Percentiles rank a stretch among this genome's conserved stretches.
Conservation (phyloP, 2,113 vertebrate genomes). For the Calonectris borealis region DNA sequence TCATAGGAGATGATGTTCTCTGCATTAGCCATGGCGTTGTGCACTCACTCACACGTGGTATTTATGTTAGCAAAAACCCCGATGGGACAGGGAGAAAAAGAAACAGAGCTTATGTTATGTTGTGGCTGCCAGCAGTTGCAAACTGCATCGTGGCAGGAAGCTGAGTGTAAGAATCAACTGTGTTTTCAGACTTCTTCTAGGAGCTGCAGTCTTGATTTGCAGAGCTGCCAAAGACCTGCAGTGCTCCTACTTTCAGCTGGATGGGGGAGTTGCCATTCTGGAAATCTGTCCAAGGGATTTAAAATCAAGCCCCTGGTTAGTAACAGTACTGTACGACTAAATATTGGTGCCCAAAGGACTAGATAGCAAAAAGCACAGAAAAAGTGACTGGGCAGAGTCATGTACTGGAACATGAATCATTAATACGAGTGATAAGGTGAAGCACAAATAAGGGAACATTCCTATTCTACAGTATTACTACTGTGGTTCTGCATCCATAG, state of each 20-base stretch:
- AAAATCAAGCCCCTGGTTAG: not conserved
- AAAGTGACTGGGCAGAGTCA: not conserved
- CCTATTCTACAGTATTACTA: not conserved
- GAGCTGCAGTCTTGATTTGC: slow-evolving; percentile 1
- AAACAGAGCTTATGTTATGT: not conserved
- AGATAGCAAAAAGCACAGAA: not conserved
- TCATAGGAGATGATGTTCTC: not conserved
- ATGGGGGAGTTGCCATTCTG: not conserved
- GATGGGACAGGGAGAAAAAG: not conserved
- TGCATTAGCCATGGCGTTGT: not conserved
- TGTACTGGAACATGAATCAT: not conserved
- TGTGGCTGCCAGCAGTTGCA: slow-evolving; percentile 29
- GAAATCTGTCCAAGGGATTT: not conserved
- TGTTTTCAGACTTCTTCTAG: not conserved
- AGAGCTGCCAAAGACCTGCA: slow-evolving; percentile 30
- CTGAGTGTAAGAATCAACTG: not conserved
- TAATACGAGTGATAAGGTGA: not conserved
- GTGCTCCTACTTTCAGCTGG: slow-evolving; percentile 4
- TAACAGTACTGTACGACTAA: not conserved
- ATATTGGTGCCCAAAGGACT: not conserved
- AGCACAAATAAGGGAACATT: not conserved
- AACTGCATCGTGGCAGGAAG: not conserved
- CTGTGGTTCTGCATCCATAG: not conserved
- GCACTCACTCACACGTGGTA: not conserved
- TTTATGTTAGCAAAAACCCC: not conserved